Percentiles rank a stretch among this genome's conserved stretches.
Conservation (phyloP, 2,888 invertebrate genomes). For the Drosophila monieri region DNA sequence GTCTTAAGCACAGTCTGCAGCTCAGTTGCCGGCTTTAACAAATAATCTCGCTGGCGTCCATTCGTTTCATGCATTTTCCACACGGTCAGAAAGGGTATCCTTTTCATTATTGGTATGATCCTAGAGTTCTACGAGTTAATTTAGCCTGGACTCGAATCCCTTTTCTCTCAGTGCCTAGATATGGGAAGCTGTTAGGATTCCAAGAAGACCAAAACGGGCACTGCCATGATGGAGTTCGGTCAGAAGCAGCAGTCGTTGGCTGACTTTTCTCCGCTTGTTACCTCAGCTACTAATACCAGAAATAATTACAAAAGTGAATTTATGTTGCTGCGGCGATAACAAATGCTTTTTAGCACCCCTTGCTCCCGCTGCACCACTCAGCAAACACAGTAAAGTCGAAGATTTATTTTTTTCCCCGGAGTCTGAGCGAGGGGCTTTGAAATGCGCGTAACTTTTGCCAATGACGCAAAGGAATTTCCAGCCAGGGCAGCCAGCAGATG, state of each 20-base stretch:
- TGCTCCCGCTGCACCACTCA: constrained; percentile 9
- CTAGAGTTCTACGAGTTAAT: neutral
- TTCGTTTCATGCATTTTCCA: constrained; percentile 52
- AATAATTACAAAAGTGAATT: constrained; percentile 82
- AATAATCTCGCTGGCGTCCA: constrained; percentile 70
- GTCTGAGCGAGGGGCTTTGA: constrained; percentile 2
- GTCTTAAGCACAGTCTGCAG: constrained; percentile 65
- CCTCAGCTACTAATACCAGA: constrained; percentile 81
- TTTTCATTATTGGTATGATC: neutral
- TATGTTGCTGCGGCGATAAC: constrained; percentile 80
- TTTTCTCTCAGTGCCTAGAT: constrained; percentile 5
- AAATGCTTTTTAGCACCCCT: constrained; percentile 74
- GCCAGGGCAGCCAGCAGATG: constrained; percentile 32
- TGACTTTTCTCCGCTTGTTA: constrained; percentile 68
- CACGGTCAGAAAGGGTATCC: constrained; percentile 3
- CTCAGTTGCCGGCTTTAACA: constrained; percentile 64
- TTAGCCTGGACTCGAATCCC: neutral
- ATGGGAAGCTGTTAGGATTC: constrained; percentile 6
- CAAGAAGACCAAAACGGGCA: neutral
- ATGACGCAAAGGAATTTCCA: constrained; percentile 59
- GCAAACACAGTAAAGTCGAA: constrained; percentile 55
- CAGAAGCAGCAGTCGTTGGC: constrained; percentile 51
- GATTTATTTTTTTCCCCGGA: constrained; percentile 64
- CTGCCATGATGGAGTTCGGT: constrained; percentile 56
- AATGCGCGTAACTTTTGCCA: constrained; percentile 67